Conservation (phyloP, 2,113 vertebrate species). For the Rhadina sibilatrix region DNA sequence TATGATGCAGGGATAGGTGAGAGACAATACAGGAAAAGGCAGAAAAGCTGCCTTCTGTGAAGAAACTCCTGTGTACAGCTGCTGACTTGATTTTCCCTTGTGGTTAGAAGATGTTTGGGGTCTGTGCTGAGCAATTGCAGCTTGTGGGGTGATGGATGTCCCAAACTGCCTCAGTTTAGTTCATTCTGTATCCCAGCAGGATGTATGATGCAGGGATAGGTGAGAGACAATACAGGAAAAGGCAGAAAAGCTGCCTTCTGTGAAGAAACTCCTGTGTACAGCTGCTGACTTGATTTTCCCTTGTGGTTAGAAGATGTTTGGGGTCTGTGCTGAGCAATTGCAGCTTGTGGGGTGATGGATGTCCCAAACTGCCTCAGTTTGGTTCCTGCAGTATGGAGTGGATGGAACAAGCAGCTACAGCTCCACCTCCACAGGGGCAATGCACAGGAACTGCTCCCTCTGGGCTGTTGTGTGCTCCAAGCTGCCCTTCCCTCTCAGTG, state of each 20-base stretch:
- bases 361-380: fast-evolving
- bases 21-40: background rate
- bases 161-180: fast-evolving
- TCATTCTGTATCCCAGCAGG: too few relatives aligned
- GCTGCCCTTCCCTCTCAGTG: background rate
- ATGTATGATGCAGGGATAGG: too few relatives aligned
- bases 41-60: background rate
- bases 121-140: background rate
- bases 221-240: background rate
- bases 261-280: fast-evolving
- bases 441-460: fast-evolving
- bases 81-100: background rate
- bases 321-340: background rate
- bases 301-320: background rate
- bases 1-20: background rate
- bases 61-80: background rate
- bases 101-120: background rate
- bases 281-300: background rate
- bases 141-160: background rate
- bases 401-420: background rate
- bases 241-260: background rate
- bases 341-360: background rate
- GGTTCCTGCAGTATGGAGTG: fast-evolving
- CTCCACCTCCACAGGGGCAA: background rate
- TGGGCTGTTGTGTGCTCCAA: background rate